A percentile compares a stretch with the other conserved stretches of the same genome.
These are phyloP conservation scores for Channallabes apus DNA, from an alignment of 2,797 vertebrate species.

Conservation along the genomic window DNA sequence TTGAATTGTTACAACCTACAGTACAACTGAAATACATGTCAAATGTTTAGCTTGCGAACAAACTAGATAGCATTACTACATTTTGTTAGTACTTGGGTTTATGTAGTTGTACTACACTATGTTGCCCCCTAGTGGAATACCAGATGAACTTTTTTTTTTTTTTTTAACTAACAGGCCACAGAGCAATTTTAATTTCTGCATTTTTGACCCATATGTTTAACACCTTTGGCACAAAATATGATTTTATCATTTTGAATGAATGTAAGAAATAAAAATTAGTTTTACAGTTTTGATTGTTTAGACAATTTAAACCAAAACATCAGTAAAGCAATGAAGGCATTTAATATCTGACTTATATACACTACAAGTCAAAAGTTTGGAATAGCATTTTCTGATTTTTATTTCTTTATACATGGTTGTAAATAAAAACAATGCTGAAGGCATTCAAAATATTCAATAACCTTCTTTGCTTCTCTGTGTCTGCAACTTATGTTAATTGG, in stretches of 20 bases:
- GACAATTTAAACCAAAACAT: not conserved
- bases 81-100: not conserved
- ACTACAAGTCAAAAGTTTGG: no score
- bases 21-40: not conserved
- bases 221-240: not conserved
- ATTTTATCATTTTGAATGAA: no score
- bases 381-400: no score
- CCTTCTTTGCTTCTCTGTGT: no score
- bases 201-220: not conserved
- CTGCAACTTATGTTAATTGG: no score
- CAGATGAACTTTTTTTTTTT: not conserved
- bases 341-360: not conserved
- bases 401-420: no score
- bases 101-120: not conserved
- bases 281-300: no score
- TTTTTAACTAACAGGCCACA: not conserved
- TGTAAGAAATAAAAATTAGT: no score
- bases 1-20: not conserved
- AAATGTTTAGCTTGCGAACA: not conserved
- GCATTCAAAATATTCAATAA: no score
- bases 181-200: not conserved
- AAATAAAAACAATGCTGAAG: no score
- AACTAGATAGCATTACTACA: not conserved
- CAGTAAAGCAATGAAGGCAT: not conserved
- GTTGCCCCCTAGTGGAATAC: not conserved